These are phyloP conservation scores for Blastobasis adustella DNA, from an alignment of 2,888 invertebrate species.

Conservation along the genomic window DNA sequence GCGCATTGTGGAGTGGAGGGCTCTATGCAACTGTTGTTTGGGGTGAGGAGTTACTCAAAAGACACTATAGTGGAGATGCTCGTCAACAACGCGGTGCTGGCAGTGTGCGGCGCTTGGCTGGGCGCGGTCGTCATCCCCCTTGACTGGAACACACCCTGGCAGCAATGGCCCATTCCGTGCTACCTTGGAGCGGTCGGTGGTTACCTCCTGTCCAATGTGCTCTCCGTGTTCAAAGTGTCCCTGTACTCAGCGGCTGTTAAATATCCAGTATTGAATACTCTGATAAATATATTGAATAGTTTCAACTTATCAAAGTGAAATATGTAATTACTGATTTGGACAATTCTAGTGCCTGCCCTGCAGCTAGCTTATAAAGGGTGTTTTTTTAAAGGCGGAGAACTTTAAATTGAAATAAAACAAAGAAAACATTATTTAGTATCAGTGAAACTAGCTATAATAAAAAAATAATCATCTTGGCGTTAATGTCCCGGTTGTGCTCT, in stretches of 20 bases:
- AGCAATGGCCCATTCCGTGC: constrained; percentile 85
- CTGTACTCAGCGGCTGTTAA: constrained; percentile 47
- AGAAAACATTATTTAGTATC: no score
- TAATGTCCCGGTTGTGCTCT: no score
- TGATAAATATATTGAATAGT: constrained; percentile 43
- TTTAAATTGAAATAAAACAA: no score
- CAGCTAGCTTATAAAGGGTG: no score
- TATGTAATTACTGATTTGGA: neutral
- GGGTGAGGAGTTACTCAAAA: constrained; percentile 60
- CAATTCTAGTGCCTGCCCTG: no score
- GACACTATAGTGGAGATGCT: constrained; percentile 73
- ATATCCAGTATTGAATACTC: constrained; percentile 43
- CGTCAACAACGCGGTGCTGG: constrained; percentile 71
- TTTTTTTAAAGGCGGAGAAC: no score
- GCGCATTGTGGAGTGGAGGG: constrained; percentile 76
- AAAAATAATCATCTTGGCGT: no score
- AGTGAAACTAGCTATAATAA: no score
- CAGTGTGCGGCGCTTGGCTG: constrained; percentile 86
- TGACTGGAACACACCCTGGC: constrained; percentile 95
- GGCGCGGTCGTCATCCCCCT: constrained; percentile 90
- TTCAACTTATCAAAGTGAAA: constrained; percentile 36
- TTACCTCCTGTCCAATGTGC: constrained; percentile 71
- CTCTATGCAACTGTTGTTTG: constrained; percentile 70
- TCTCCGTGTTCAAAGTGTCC: constrained; percentile 63
- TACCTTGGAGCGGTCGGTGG: constrained; percentile 80